A percentile compares a stretch with the other conserved stretches of the same genome.
Conservation (phyloP, 2,113 vertebrate genomes). For the Eolophus roseicapilla region DNA sequence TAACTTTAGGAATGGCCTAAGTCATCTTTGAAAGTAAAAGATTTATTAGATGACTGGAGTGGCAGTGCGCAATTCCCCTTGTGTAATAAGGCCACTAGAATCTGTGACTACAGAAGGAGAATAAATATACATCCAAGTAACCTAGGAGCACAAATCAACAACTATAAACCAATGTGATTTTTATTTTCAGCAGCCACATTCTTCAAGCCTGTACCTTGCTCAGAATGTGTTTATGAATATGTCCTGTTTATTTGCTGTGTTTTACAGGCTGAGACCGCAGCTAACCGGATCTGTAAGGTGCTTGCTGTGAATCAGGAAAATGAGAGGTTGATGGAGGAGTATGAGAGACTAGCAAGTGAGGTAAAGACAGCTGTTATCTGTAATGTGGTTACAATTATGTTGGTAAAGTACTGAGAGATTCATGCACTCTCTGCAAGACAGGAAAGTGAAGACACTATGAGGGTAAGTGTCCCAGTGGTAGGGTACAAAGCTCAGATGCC, state of each 20-base stretch:
- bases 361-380: constrained; percentile 72
- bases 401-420: background rate
- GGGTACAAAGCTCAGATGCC: background rate
- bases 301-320: constrained; percentile 99
- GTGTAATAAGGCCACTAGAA: background rate
- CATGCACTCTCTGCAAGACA: background rate
- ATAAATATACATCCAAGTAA: background rate
- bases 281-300: constrained; percentile 98
- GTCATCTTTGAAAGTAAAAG: background rate
- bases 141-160: background rate
- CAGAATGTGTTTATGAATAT: background rate
- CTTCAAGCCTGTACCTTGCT: background rate
- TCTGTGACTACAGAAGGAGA: background rate
- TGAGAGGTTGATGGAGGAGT: constrained; percentile 98
- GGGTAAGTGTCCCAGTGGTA: background rate
- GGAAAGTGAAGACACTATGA: background rate
- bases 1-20: background rate
- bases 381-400: background rate
- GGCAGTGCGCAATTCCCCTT: background rate
- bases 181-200: constrained; percentile 2
- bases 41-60: background rate
- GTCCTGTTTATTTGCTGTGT: constrained; percentile 58
- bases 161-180: background rate
- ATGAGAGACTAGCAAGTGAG: constrained; percentile 97
- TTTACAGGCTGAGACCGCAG: constrained; percentile 95